phyloP scores from a whole-genome alignment of 2,797 vertebrate genomes.

The Cottoperca gobio region DNA sequence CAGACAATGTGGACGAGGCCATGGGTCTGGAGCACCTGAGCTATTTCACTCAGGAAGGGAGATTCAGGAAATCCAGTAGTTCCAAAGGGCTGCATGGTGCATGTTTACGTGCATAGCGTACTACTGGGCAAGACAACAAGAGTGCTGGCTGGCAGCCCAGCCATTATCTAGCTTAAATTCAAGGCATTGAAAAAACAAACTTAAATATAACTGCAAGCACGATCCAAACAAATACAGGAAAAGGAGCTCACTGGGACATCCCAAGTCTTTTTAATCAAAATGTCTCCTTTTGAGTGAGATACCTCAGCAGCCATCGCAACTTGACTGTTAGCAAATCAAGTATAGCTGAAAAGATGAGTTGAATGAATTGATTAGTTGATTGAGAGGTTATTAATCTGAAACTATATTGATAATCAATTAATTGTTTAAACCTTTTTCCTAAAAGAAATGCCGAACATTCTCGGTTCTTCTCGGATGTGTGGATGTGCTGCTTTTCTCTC shows the following conservation, averaged over 20 bases:
- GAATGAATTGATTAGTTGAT: no score
- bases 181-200: slow-evolving; percentile 2
- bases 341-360: neutral
- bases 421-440: no score
- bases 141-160: slow-evolving; percentile 41
- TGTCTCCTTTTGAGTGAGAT: neutral
- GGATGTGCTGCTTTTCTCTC: no score
- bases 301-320: neutral
- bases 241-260: neutral
- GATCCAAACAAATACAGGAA: slow-evolving; percentile 25
- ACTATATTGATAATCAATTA: no score
- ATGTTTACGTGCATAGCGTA: slow-evolving; percentile 7
- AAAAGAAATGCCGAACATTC: neutral
- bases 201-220: slow-evolving; percentile 9
- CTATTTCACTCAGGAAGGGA: slow-evolving; percentile 46
- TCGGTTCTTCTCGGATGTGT: no score
- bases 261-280: neutral
- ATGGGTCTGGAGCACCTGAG: slow-evolving; percentile 25
- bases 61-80: slow-evolving; percentile 48
- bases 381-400: no score
- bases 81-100: slow-evolving; percentile 22
- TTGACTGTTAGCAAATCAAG: neutral
- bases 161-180: slow-evolving; percentile 25
- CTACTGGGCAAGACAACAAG: slow-evolving; percentile 23
- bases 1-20: slow-evolving; percentile 4